Evolutionary conservation across 2,113 vertebrate species (phyloP), one percentile per base, ranked within the genome.

Genomic region (Fregetta grallaria): DNA sequence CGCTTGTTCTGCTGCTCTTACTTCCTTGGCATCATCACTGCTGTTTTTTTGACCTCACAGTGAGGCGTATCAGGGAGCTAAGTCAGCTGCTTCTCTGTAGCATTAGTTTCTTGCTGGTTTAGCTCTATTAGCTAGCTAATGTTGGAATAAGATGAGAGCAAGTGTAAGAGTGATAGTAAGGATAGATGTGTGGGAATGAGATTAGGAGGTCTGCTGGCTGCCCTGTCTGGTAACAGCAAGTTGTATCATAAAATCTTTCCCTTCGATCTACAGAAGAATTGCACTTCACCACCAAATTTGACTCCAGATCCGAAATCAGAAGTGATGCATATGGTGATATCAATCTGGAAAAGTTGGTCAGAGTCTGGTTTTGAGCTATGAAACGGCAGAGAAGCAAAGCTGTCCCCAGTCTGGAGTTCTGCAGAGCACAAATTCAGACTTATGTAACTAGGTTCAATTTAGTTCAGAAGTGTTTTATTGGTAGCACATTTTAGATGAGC

Each of bases 401-500:
- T 90, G 62, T 86, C 59, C 67, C 65, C 78, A 72, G 25, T 34
- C 55, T 93, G 65, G 61, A 86, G 53, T 78, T 92, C 65, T 89
- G 72, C 52, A 53, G 32, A 86, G 52, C 44, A 77, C 55, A 53
- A 67, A 84, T 81, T 89, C 56, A 78, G 56, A n/a, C 34, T 94
- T 92, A 86, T 1, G 10, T 87, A 92, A 96, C 47, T 16, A 71
- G 73, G 86, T 94, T 94, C 88, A 83, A 20, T 84, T 94, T 67
- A 94, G 91, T 94, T 80, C 52, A 42, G 30, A 74, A 93, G 61
- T 53, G 34, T 93, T 91, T 71, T 65, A 42, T 80, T 91, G 92
- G 73, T 85, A 93, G 67, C 88, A 87, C 65, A 45, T 96, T 95
- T 77, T 29, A 63, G 47, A 86, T 67, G 76, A 91, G 73, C 76